Base-by-base conservation (phyloP, 2,888 invertebrate genomes). In the Apotomis betuletana region DNA sequence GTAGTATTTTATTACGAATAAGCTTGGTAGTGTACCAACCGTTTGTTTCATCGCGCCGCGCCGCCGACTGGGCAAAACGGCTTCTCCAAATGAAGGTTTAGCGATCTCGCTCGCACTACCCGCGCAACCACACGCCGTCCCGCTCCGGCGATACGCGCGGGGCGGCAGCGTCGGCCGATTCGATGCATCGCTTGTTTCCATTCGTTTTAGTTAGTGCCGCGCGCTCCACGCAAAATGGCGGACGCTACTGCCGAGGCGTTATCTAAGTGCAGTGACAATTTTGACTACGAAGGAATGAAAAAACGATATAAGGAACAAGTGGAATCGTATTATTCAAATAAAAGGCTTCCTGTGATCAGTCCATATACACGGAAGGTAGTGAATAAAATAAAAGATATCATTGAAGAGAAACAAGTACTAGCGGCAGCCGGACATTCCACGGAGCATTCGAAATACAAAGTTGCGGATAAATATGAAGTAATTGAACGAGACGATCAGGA, bases 211-310 rank as follows among this genome's bases (percentile, higher is more conserved):
- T 27, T 61, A 57, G 57, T 57, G 13, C 36, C 69, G 52, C 69
- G 71, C 57, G 67, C 51, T 67, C 52, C 3, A 13, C 60, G 38
- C 71, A 67, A 71, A 71, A 71, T 71, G 71, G 71, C 71, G 55
- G 67, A 46, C 15, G 44, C 15, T 5, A 15, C 27, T n/a, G 44
- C 44, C 2, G 4, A 3, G 27, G 64, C 44, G 55, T 55, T 27
- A 55, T 44, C 15, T 15, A 64, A 64, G 15, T 64, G 41, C 5
- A 61, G 38, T 27, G 49, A 41, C 6, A 15, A 55, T 44, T 51
- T 61, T 8, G 54, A 58, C 13, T 62, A 62, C 44, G 36, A 36
- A 41, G 67, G 57, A 41, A 12, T 57, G 10, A 67, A 67, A 67
- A 41, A 44, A 0, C 49, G 10, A 57, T 71, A 71, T 36, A 38